Base-by-base conservation (phyloP, 2,888 invertebrate species). In the Sicus ferrugineus region DNA sequence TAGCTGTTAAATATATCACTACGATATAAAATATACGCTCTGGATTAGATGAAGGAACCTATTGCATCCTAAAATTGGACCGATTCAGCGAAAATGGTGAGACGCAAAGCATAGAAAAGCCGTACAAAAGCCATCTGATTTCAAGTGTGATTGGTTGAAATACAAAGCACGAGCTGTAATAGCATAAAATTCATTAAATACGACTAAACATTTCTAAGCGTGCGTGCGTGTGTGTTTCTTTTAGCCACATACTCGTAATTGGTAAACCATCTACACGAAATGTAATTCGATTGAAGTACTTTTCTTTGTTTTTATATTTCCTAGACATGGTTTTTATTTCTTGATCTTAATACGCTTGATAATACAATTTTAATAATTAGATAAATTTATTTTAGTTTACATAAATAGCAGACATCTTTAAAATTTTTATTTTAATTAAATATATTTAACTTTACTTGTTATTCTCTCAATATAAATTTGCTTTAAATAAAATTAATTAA, bases 401-500 rank as follows among this genome's bases (percentile, higher is more conserved):
- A 56, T 56, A 56, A 30, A 56, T 56, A 56, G 14, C 16, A 28
- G 56, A 30, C 56, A 56, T 56, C 56, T 56, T 30, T 7, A 16
- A 11, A 54, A 19, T 61, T 61, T 59, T 21, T 34, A 23, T 7
- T 34, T 34, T 34, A 11, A 19, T 59, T 59, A 5, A 59, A 30
- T 7, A 58, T 21, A n/a, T 34, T 59, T 59, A 59, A 21, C 38
- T 59, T 11, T 59, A 31, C n/a, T 23, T 38, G 59, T 59, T 31
- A 21, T 52, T n/a, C 9, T 23, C 23, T 52, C 2, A 31, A 31
- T 58, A 31, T 31, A 31, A 6, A 30, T 58, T 52, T 52, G 23
- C 23, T 54, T 54, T 54, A 28, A 65, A 30, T 46, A 42, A 23
- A 59, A 67, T 58, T 67, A 46, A 67, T 67, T 67, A 67, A 59